A percentile compares a stretch with the other conserved stretches of the same genome.
These are phyloP conservation scores for Tupaia tana DNA, from an alignment of 2,113 vertebrate genomes.

Conservation along the genomic window DNA sequence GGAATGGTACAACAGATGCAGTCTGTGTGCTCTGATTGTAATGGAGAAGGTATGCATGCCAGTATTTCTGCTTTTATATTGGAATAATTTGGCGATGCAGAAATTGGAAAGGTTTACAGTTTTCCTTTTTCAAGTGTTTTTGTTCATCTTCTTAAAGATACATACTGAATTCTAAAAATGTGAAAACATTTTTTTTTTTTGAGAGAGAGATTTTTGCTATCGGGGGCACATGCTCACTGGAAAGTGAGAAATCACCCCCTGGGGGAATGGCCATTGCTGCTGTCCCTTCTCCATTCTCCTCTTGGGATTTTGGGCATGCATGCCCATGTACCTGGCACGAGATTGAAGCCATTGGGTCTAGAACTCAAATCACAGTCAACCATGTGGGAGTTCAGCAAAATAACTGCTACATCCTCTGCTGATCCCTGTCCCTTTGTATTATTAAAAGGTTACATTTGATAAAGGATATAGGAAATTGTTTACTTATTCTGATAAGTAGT, in stretches of 20 bases:
- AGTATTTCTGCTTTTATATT: neutral
- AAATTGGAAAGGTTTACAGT: neutral
- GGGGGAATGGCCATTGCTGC: no score
- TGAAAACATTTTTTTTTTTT: neutral
- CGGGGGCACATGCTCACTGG: no score
- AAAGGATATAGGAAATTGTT: neutral
- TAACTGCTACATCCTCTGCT: no score
- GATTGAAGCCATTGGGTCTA: no score
- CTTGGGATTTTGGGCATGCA: no score
- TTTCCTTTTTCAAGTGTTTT: neutral
- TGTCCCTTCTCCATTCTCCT: no score
- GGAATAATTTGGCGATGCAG: neutral
- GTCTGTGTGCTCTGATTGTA: slow-evolving; percentile 98
- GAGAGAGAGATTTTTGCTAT: no score
- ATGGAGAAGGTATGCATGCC: slow-evolving; percentile 93
- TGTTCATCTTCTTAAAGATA: slow-evolving; percentile 3
- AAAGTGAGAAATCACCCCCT: no score
- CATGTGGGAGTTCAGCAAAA: no score
- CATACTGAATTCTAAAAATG: neutral
- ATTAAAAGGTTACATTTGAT: neutral
- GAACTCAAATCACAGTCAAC: no score
- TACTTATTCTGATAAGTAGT: neutral
- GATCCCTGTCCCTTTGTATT: neutral
- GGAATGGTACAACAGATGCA: slow-evolving; percentile 99
- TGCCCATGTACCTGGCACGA: no score